Conservation (phyloP, 2,797 vertebrate genomes). For the Peromyscus melanophrys region DNA sequence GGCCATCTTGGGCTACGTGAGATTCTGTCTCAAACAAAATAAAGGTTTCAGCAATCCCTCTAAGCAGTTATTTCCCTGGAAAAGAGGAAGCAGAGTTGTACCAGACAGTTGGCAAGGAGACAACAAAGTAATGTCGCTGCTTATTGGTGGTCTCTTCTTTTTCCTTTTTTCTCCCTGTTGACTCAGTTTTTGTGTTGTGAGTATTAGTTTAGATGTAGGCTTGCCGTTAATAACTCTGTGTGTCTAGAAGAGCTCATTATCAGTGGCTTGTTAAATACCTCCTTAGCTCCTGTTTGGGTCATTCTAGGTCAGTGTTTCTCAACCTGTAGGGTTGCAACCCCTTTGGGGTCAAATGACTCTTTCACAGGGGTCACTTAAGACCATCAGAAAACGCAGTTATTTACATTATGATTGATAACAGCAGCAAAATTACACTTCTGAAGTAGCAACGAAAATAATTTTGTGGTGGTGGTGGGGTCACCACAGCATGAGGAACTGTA, state of each 20-base stretch:
- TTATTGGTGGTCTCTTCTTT: not conserved
- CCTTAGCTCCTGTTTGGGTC: not conserved
- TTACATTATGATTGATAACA: not conserved
- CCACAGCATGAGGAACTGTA: not conserved
- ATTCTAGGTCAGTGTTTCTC: not conserved
- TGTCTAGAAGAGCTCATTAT: constrained; percentile 18
- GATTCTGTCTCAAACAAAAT: not conserved
- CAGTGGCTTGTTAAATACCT: constrained; percentile 7
- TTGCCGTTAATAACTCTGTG: not conserved
- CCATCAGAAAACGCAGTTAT: not conserved
- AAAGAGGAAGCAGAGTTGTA: constrained; percentile 50
- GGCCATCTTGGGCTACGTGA: not conserved
- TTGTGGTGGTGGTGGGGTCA: not conserved
- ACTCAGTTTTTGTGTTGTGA: not conserved
- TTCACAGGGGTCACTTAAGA: not conserved
- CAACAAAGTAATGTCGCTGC: not conserved
- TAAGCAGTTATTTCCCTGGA: constrained; percentile 22
- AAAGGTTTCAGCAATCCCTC: constrained; percentile 16
- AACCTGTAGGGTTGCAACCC: not conserved
- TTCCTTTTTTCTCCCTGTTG: not conserved
- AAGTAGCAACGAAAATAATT: not conserved
- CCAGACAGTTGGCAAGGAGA: constrained; percentile 24
- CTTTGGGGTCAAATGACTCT: not conserved
- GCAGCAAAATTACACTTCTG: not conserved
- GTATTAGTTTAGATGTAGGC: not conserved